These are phyloP conservation scores for Microplitis mediator DNA, from an alignment of 1,140 invertebrate species.

Conservation along the genomic window DNA sequence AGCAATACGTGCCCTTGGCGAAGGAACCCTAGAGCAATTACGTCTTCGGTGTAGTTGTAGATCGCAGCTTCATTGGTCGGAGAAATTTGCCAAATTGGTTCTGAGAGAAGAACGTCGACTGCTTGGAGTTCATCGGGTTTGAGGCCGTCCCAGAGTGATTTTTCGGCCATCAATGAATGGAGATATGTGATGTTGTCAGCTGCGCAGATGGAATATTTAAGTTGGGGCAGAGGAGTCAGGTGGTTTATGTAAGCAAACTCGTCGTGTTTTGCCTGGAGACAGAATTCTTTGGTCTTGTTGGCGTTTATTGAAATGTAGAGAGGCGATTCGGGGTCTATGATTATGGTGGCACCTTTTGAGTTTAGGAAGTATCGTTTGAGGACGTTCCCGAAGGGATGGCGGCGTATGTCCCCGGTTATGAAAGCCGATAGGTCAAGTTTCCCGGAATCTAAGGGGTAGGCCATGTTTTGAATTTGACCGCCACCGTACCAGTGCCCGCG, in stretches of 20 bases:
- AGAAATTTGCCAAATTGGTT: conserved; percentile 85
- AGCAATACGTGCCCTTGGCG: conserved; percentile 81
- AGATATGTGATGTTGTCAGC: conserved; percentile 77
- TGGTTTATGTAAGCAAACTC: conserved; percentile 78
- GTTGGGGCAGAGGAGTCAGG: conserved; percentile 67
- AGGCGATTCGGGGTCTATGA: conserved; percentile 77
- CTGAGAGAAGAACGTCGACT: conserved; percentile 76
- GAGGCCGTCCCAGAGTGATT: conserved; percentile 80
- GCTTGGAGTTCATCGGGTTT: conserved; percentile 76
- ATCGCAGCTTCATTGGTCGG: conserved; percentile 72
- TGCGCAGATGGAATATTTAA: conserved; percentile 87
- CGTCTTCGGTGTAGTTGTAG: conserved; percentile 81
- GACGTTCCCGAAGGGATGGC: conserved; percentile 80
- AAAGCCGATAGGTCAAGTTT: conserved; percentile 77
- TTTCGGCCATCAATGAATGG: conserved; percentile 75
- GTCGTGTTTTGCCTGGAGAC: conserved; percentile 76
- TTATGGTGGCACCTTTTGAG: conserved; percentile 80
- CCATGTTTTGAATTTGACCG: conserved; percentile 75
- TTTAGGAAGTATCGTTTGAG: conserved; percentile 83
- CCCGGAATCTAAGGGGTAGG: conserved; percentile 79
- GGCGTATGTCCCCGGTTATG: conserved; percentile 78
- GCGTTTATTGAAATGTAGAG: conserved; percentile 78
- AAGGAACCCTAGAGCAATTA: conserved; percentile 75
- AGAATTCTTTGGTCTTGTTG: conserved; percentile 69
- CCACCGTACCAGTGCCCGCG: conserved; percentile 82